Evolutionary conservation across 2,113 vertebrate species (phyloP), one percentile per base, ranked within the genome.

Genomic region (Antigone vipio): DNA sequence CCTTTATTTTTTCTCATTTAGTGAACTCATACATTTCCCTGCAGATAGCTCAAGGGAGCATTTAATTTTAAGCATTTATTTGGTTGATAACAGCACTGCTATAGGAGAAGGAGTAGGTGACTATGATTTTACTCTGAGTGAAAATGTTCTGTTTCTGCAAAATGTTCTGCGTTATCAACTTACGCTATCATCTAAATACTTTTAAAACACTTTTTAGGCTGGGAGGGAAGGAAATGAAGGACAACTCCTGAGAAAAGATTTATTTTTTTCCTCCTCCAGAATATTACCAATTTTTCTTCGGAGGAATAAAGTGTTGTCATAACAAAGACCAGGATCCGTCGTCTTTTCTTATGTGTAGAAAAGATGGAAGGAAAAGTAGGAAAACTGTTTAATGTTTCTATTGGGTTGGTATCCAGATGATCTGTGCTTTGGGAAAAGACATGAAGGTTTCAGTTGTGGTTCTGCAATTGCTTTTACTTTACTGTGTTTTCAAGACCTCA

Each of bases 51-150:
- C 87, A 92, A 95, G 79, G 91, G 85, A 87, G 6, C 42, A 55
- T 94, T 98, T 97, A 88, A 88, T 92, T 97, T 66, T 77, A 58
- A 88, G 72, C 50, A 50, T 93, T 95, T 96, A 84, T 94, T 91
- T 71, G 7, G 17, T 96, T 94, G 84, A 64, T 66, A 85, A 53
- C 32, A 30, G 5, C 35, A 69, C 19, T 67, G 50, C 78, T 82
- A 96, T 1, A 88, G 89, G 26, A 59, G n/a, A 88, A 85, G 42
- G 74, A 67, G 13, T 60, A 91, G 44, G 91, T 92, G 90, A 74
- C 64, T 97, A 6, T 89, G 68, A 81, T 96, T 96, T 97, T 69
- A 79, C 52, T 91, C 35, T 40, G 42, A 44, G 20, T 85, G n/a
- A 94, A 97, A 95, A 92, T 7, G 2, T 83, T 94, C 17, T 1